Evolutionary conservation across 2,113 vertebrate genomes (phyloP), one percentile per base, ranked within the genome.

Genomic region (Cygnus atratus): DNA sequence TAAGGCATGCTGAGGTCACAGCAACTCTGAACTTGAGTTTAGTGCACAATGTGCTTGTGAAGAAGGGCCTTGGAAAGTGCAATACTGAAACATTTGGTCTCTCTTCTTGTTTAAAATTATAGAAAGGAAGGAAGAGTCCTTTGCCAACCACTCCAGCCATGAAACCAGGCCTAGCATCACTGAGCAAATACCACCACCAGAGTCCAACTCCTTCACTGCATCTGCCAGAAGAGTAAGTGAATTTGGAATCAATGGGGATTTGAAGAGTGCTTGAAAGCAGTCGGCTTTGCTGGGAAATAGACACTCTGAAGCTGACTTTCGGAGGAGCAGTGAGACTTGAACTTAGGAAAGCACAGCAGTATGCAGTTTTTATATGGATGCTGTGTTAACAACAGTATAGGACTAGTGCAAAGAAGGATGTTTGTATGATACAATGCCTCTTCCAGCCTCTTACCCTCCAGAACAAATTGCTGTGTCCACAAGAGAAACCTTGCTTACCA

Each of bases 191-290:
- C 93, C 97, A 83, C 28, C 96, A 76, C 91, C 97, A 1, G 87
- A 96, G 88, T 96, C 96, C 79, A 97, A 96, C 81, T 93, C 96
- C 85, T 96, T 97, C 97, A 96, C 97, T 85, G 94, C 96, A 74
- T 93, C 97, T 88, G 93, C 97, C 91, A 95, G 97, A 97, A 98
- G 97, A 93, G 98, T 98, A 96, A 98, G 98, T 97, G 90, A 66
- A 87, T 90, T 74, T 77, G 71, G 67, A 39, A 88, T 78, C 61
- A 12, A 1, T 54, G 75, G 79, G 81, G 72, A 84, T 73, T 80
- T 33, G 48, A 90, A 13, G 59, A 78, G 88, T 54, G 46, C 90
- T 93, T 10, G 20, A 31, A 35, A 92, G 83, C 79, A 48, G 75
- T 13, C 70, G 68, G 22, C 55, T 78, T 29, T 31, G 2, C 44